Percentiles rank a stretch among this genome's conserved stretches.
These are phyloP conservation scores for Globodera rostochiensis DNA, from an alignment of 1,140 invertebrate species.

Conservation along the genomic window DNA sequence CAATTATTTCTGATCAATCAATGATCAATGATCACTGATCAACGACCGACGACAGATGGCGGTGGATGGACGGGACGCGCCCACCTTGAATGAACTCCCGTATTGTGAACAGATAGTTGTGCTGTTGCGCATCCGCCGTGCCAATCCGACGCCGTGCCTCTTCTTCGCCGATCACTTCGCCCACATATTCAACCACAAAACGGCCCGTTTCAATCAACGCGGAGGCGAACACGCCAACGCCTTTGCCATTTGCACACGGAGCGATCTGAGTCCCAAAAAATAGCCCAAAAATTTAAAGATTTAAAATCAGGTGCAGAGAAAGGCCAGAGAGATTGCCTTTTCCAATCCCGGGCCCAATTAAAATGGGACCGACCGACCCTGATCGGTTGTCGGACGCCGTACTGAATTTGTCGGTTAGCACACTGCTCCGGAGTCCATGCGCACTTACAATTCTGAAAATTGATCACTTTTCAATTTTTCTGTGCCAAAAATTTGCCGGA, in stretches of 20 bases:
- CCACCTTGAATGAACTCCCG: constrained; percentile 37
- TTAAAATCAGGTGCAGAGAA: too few species aligned
- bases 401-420: constrained; percentile 29
- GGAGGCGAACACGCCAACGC: constrained; percentile 35
- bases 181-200: constrained; percentile 50
- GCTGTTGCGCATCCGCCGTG: constrained; percentile 38
- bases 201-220: constrained; percentile 22
- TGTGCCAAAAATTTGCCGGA: too few species aligned
- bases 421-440: not conserved
- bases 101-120: constrained; percentile 41
- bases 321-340: too few species aligned
- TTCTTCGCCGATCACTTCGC: constrained; percentile 40
- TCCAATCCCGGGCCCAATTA: not conserved
- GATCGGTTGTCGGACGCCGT: constrained; percentile 32
- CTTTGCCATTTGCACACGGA: constrained; percentile 35
- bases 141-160: constrained; percentile 27
- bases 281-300: too few species aligned
- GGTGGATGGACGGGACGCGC: too few species aligned
- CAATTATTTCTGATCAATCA: not conserved
- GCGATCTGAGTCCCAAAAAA: not conserved
- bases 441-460: constrained; percentile 32
- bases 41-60: too few species aligned
- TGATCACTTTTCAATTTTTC: not conserved
- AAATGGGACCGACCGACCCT: not conserved
- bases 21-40: too few species aligned